These are phyloP conservation scores for Conus canariensis DNA, from an alignment of 2,888 invertebrate genomes.

Conservation along the genomic window DNA sequence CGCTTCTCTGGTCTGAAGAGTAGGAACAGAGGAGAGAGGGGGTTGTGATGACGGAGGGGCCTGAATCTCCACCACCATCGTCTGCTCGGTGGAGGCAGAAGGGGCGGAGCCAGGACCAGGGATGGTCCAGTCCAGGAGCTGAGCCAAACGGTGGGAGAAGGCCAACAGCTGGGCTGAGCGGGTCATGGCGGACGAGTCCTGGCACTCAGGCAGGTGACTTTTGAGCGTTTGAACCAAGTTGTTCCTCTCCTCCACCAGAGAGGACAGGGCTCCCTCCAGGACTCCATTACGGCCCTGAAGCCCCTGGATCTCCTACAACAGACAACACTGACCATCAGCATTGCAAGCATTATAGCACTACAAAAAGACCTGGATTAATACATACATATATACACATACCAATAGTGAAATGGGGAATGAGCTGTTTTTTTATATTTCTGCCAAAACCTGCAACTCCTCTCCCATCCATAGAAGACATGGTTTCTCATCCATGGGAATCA, in stretches of 20 bases:
- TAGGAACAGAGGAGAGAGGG: neutral
- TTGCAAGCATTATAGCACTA: no score
- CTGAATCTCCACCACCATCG: constrained; percentile 5
- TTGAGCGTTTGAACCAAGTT: constrained; percentile 43
- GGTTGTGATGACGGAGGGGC: neutral
- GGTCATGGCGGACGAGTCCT: constrained; percentile 41
- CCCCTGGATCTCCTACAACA: constrained; percentile 48
- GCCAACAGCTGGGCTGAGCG: constrained; percentile 42
- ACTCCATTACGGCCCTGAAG: constrained; percentile 51
- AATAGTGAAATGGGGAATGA: neutral
- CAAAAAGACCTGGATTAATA: neutral
- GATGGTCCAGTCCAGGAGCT: constrained; percentile 40
- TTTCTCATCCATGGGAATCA: no score
- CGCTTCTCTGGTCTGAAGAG: neutral
- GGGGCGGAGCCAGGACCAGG: constrained; percentile 11
- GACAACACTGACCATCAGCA: neutral
- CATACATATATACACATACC: neutral
- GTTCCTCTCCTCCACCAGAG: constrained; percentile 52
- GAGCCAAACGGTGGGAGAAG: constrained; percentile 38
- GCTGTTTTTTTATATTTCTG: no score
- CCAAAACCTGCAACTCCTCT: no score
- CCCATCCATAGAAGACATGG: no score
- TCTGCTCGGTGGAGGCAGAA: neutral
- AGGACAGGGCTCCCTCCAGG: constrained; percentile 45
- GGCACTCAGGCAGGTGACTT: constrained; percentile 44